Percentiles rank a stretch among this genome's conserved stretches.
Conservation (phyloP, 2,797 vertebrate species). For the Prunella strophiata region DNA sequence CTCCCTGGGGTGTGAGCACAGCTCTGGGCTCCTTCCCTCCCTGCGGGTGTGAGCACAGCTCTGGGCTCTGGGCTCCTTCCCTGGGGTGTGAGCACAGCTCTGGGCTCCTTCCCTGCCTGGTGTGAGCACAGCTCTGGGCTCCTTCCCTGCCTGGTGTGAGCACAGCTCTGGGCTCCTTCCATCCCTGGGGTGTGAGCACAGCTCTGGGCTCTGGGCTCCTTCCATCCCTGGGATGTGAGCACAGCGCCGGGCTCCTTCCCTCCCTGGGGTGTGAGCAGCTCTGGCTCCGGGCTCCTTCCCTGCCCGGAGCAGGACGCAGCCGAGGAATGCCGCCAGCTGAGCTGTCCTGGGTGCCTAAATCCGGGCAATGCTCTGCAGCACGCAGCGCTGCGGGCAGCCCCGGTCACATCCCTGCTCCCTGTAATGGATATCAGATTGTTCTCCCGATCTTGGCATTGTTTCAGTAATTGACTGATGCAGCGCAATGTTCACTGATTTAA, state of each 20-base stretch:
- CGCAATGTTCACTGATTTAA: conserved; percentile 59
- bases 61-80: no score
- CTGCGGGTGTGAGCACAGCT: no score
- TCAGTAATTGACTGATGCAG: conserved; percentile 52
- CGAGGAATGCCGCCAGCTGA: neutral
- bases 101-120: no score
- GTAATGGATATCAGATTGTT: conserved; percentile 45
- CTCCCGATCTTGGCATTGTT: neutral
- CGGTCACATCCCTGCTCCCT: neutral
- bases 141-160: no score
- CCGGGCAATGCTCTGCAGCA: neutral
- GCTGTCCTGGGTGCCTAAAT: rapidly evolving
- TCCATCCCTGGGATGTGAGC: rapidly evolving
- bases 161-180: no score
- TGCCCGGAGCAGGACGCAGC: neutral
- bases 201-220: neutral
- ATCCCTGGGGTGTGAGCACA: no score
- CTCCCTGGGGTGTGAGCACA: no score
- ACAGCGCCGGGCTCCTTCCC: neutral
- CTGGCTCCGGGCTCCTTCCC: neutral
- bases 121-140: no score
- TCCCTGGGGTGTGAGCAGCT: rapidly evolving
- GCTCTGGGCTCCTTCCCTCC: no score
- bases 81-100: no score
- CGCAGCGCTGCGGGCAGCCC: neutral